Evolutionary conservation across 1,140 invertebrate genomes (phyloP).

Genomic region (Dendrolimus kikuchii): DNA sequence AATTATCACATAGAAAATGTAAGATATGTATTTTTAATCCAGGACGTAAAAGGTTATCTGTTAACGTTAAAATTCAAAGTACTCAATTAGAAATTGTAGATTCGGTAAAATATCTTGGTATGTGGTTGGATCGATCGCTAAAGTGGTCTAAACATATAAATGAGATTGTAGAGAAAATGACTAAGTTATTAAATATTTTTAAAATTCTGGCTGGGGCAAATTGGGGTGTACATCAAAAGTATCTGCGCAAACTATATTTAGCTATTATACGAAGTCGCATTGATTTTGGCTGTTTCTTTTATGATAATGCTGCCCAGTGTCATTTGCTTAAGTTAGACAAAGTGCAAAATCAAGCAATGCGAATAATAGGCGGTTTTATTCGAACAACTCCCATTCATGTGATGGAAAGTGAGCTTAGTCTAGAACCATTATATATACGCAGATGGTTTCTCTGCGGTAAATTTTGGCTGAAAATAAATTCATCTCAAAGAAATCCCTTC

Average conservation of each 20-base stretch:
- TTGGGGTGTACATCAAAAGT: conserved; percentile 13
- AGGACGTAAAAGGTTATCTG: too few species aligned
- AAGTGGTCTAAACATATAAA: conserved; percentile 12
- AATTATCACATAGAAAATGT: too few species aligned
- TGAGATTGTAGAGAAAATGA: conserved; percentile 5
- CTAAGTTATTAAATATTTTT: conserved; percentile 10
- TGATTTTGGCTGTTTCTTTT: conserved; percentile 13
- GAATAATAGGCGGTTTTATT: conserved; percentile 12
- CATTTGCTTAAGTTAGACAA: conserved; percentile 10
- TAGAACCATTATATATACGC: conserved; percentile 6
- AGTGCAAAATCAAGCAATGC: conserved; percentile 13
- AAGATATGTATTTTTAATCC: too few species aligned
- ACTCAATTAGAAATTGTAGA: too few species aligned
- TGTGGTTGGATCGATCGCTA: conserved; percentile 7
- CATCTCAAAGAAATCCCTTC: not conserved
- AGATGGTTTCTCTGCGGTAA: conserved; percentile 5
- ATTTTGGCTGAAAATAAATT: conserved; percentile 9
- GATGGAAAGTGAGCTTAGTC: conserved; percentile 4
- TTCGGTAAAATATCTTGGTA: conserved; percentile 5
- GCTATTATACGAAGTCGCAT: conserved; percentile 7
- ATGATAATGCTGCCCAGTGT: conserved; percentile 4
- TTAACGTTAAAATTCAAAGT: too few species aligned
- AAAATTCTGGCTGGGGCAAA: conserved; percentile 9
- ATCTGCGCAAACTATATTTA: conserved; percentile 12
- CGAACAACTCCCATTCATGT: conserved; percentile 11